phyloP scores from a whole-genome alignment of 2,113 vertebrate genomes.

The Parotia lawesii region DNA sequence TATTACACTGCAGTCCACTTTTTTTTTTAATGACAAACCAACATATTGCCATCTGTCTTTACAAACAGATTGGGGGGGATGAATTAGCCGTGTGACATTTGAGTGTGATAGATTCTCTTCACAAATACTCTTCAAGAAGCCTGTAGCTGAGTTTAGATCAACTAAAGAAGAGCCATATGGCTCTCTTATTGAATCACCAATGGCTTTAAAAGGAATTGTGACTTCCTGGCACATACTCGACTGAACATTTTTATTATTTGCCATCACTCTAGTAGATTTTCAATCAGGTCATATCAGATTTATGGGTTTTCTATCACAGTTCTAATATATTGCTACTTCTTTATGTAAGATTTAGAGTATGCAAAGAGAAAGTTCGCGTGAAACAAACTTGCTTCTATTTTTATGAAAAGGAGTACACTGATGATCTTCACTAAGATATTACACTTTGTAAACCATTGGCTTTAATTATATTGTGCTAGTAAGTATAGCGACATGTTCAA shows the following conservation, averaged over 20 bases:
- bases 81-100: slow-evolving; percentile 34
- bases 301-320: background rate
- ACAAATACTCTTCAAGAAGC: slow-evolving; percentile 1
- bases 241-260: background rate
- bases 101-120: background rate
- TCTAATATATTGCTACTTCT: background rate
- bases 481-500: background rate
- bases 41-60: slow-evolving; percentile 38
- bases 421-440: background rate
- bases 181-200: slow-evolving; percentile 26
- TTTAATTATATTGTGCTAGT: background rate
- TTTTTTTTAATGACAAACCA: background rate
- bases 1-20: background rate
- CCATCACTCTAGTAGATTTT: background rate
- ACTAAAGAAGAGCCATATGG: slow-evolving; percentile 8
- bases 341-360: background rate
- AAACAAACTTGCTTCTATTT: background rate
- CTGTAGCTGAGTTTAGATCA: slow-evolving; percentile 26
- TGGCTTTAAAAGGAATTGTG: background rate
- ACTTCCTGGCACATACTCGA: background rate
- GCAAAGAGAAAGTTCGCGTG: background rate
- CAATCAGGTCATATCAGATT: background rate
- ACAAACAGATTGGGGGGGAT: background rate
- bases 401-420: background rate
- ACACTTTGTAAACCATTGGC: background rate